Evolutionary conservation across 2,888 invertebrate genomes (phyloP).

Genomic region (Anoplius nigerrimus): DNA sequence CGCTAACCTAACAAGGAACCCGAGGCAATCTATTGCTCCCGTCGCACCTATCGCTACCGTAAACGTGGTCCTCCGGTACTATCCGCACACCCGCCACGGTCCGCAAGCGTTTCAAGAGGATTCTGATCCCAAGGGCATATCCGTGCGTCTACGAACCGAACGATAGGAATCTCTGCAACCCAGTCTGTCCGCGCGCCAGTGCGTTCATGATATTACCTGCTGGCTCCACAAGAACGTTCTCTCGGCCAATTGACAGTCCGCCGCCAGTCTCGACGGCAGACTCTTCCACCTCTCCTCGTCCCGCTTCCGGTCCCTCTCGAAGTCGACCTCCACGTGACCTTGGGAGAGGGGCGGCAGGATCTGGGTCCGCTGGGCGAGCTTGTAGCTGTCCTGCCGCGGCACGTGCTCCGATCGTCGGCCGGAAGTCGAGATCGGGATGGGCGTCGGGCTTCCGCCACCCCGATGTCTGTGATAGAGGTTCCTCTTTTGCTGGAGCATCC

Average conservation of each 20-base stretch:
- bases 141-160: not conserved
- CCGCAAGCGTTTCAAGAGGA: too few relatives aligned
- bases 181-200: conserved; percentile 21
- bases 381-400: conserved; percentile 90
- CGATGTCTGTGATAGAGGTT: conserved; percentile 68
- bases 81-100: too few relatives aligned
- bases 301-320: conserved; percentile 64
- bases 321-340: conserved; percentile 61
- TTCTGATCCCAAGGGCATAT: too few relatives aligned
- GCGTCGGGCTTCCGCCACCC: conserved; percentile 66
- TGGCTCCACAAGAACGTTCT: conserved; percentile 71
- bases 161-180: conserved; percentile 14
- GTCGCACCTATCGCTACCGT: too few relatives aligned
- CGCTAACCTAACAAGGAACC: too few relatives aligned
- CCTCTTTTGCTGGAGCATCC: conserved; percentile 89
- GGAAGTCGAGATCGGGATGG: conserved; percentile 54
- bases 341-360: conserved; percentile 85
- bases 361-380: conserved; percentile 90
- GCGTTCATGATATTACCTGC: conserved; percentile 68
- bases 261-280: conserved; percentile 69
- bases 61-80: too few relatives aligned
- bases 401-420: conserved; percentile 80
- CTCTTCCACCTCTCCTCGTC: conserved; percentile 72
- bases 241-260: conserved; percentile 70
- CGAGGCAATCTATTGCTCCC: too few relatives aligned